Evolutionary conservation across 2,113 vertebrate species (phyloP), one percentile per base, ranked within the genome.

Genomic region (Neogale vison): DNA sequence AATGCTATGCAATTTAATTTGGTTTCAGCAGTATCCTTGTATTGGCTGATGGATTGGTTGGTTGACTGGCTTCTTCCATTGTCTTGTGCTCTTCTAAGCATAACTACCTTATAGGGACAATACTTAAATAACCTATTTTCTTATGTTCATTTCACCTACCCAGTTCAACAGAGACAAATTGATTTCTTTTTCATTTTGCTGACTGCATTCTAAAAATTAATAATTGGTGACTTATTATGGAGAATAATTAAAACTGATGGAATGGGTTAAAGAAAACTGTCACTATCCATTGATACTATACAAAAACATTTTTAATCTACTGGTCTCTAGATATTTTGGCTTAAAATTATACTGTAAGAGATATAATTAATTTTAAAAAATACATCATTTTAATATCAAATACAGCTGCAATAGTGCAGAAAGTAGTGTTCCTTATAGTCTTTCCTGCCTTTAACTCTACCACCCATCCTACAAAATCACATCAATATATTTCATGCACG

Each of bases 241-340:
- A 74, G 81, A 94, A 92, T 96, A 97, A 80, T 97, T 97, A 74
- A 82, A 94, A 80, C n/a, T 97, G 81, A 90, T 96, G 34, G 69
- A 91, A 94, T 29, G 36, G 31, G 31, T 90, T 92, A 52, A 86
- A 55, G 77, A 93, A 85, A 94, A 94, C 65, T 90, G 55, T 84
- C 65, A 65, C 29, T 95, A 7, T 88, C 65, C 11, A 1, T 92
- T 96, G 80, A 80, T 95, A 63, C 42, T 29, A 77, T 86, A 12
- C 24, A 57, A 90, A 96, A 95, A 84, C 55, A 95, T 61, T 93
- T 86, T 96, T 42, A 83, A 0, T 80, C 61, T 83, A 1, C 55
- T 83, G 15, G 24, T 96, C 18, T 90, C 50, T 84, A 87, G 61
- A 81, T 4, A 47, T 71, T 36, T 10, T 81, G 91, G 29, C 42